phyloP scores from a whole-genome alignment of 2,797 vertebrate species.

The Halcyon leucocephala region DNA sequence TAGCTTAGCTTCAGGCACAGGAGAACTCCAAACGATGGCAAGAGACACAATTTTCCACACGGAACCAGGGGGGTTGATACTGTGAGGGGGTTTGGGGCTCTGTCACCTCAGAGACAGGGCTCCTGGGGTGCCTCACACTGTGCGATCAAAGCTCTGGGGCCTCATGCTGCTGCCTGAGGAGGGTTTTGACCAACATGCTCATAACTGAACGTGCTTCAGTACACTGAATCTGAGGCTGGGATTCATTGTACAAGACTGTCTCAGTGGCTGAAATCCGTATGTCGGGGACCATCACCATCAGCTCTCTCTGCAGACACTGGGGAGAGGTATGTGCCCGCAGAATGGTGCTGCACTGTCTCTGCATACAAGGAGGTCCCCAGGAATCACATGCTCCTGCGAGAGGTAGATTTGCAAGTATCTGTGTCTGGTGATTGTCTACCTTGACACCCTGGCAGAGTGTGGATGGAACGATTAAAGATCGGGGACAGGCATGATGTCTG shows the following conservation, averaged over 20 bases:
- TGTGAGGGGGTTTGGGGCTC: neutral
- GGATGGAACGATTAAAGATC: neutral
- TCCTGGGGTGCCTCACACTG: neutral
- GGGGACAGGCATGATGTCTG: neutral
- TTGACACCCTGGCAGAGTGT: neutral
- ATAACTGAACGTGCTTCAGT: neutral
- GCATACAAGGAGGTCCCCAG: neutral
- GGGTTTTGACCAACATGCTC: neutral
- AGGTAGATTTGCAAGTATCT: neutral
- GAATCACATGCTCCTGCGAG: neutral
- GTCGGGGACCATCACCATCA: neutral
- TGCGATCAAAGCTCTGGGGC: neutral
- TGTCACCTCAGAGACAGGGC: neutral
- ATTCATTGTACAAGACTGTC: neutral
- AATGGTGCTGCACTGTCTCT: neutral
- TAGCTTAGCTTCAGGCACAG: neutral
- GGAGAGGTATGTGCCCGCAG: neutral
- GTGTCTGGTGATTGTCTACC: neutral
- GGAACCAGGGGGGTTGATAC: neutral
- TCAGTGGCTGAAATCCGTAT: neutral
- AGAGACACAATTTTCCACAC: neutral
- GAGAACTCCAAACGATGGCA: neutral
- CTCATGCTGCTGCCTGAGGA: neutral
- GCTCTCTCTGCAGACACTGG: neutral
- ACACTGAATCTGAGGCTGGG: neutral